These are phyloP conservation scores for Cossypha polioptera DNA, from an alignment of 2,797 vertebrate genomes.

Conservation along the genomic window DNA sequence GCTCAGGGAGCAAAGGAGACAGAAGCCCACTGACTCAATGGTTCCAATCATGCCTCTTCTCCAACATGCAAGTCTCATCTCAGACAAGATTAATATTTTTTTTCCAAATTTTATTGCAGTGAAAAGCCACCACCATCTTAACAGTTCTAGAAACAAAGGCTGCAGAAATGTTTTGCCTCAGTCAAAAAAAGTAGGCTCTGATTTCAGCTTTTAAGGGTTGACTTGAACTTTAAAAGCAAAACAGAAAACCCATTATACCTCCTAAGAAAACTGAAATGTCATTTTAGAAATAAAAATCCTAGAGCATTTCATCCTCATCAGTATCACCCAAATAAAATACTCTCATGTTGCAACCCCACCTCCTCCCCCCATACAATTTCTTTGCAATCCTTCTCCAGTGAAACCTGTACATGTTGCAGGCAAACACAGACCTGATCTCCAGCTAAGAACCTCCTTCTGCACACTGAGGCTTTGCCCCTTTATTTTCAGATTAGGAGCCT, in stretches of 20 bases:
- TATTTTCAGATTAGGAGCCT: neutral
- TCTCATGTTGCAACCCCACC: neutral
- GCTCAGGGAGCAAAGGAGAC: neutral
- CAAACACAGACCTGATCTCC: neutral
- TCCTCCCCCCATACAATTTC: neutral
- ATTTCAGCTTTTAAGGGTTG: neutral
- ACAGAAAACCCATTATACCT: neutral
- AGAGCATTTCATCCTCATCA: neutral
- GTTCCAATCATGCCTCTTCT: neutral
- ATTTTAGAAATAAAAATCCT: neutral
- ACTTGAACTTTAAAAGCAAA: neutral
- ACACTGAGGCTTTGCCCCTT: fast-evolving
- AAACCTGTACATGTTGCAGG: neutral
- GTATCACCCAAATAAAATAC: neutral
- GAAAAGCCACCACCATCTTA: neutral
- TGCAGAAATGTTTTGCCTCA: neutral
- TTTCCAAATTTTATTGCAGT: neutral
- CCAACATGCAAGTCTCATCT: neutral
- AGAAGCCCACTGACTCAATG: neutral
- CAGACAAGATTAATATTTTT: neutral
- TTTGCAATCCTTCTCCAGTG: neutral
- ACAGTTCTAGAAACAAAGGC: neutral
- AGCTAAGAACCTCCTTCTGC: neutral
- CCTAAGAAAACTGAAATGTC: neutral
- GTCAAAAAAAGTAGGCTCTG: neutral